Evolutionary conservation across 2,797 vertebrate species (phyloP), one percentile per base, ranked within the genome.

Genomic region (Bradypodion pumilum): DNA sequence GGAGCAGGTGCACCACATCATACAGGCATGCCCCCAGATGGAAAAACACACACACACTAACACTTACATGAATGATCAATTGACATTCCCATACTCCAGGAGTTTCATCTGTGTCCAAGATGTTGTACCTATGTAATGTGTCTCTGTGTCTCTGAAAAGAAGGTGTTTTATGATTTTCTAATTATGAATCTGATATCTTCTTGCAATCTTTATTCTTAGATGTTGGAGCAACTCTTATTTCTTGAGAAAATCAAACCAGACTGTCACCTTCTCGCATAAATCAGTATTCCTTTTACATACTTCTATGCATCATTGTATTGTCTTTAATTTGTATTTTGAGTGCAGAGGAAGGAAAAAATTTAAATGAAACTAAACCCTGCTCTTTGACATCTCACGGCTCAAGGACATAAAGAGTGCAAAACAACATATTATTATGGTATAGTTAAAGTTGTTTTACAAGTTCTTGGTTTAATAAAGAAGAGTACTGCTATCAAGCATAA

Each of bases 381-480:
- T 27, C 42, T 44, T 69, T 21, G 35, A 72, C 15, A 49, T 56
- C 44, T 73, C 27, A 59, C 15, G 23, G 27, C 46, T 73, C 19
- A 25, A 32, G 44, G 13, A 85, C 27, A 2, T 42, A 15, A 21
- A 37, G 27, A 74, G 29, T 4, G 27, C 13, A 49, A 44, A 49
- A n/a, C 7, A 63, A 4, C 13, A 29, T 37, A 63, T 73, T 49
- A 78, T 72, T 49, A 42, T 44, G 32, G 42, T 46, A 56, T 74
- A 19, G 5, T 80, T 37, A 35, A 63, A 59, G 21, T 19, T 23
- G 69, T 72, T 59, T 85, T 81, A 68, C 13, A 65, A 3, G 10
- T 82, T 81, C 16, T 37, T 90, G 16, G 1, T 19, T 16, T 65
- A 49, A 74, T 81, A 16, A 69, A 78, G 62, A 85, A 74, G 4